phyloP scores from a whole-genome alignment of 2,113 vertebrate genomes.

The Tor tambroides region DNA sequence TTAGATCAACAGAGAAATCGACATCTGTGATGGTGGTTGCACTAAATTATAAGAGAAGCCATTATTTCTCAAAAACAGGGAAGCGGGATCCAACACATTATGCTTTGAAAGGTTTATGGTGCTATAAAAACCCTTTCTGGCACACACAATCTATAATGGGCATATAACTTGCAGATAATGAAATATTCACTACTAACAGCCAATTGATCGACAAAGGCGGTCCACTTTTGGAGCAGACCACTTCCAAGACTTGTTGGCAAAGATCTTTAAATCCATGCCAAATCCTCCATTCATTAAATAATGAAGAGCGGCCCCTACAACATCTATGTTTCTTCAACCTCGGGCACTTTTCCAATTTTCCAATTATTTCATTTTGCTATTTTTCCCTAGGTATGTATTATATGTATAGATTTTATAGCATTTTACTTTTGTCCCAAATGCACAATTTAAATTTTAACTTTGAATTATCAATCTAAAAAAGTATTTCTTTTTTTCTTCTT shows the following conservation, averaged over 20 bases:
- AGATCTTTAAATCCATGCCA: conserved; percentile 4
- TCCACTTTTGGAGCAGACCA: conserved; percentile 27
- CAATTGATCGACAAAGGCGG: conserved; percentile 24
- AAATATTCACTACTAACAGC: conserved; percentile 46
- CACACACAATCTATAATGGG: conserved; percentile 28
- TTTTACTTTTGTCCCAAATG: background rate
- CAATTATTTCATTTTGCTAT: background rate
- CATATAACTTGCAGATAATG: conserved; percentile 26
- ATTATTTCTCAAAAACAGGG: conserved; percentile 22
- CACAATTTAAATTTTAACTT: background rate
- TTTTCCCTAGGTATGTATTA: background rate
- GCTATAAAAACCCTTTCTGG: conserved; percentile 47
- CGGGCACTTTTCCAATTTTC: background rate
- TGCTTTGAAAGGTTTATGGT: conserved; percentile 42
- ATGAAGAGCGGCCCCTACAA: conserved; percentile 56
- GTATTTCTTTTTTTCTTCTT: too few relatives aligned
- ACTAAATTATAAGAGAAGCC: conserved; percentile 6
- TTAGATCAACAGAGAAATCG: conserved; percentile 7
- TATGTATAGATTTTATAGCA: background rate
- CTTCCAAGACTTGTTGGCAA: conserved; percentile 42
- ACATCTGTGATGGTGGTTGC: conserved; percentile 12
- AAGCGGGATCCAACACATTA: conserved; percentile 40
- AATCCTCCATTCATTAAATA: conserved; percentile 31
- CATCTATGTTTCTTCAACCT: conserved; percentile 47
- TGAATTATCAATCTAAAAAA: background rate